Base-by-base conservation (phyloP, 2,797 vertebrate species). In the Falco biarmicus region DNA sequence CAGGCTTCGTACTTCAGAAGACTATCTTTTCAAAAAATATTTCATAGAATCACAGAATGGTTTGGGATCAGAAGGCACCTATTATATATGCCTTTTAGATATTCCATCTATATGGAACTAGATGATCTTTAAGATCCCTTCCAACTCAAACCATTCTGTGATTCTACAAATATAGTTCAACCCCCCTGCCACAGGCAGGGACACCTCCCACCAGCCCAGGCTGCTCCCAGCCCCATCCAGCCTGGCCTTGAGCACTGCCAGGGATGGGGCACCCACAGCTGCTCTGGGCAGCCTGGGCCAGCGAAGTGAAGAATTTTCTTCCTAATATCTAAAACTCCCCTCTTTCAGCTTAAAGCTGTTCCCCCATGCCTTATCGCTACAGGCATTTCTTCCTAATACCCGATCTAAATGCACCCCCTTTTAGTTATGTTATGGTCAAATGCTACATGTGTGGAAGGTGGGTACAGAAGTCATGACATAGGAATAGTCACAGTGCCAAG, bases 221-320 rank as follows among this genome's bases (percentile, higher is more conserved):
- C 0, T 1, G 6, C 15, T 45, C 59, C 10, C 37, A 66, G 31
- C 11, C 54, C 24, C 0, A 0, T 43, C 56, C 56, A 37, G 0
- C 11, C 12, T 9, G 28, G 1, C 24, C 16, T 45, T 15, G 29
- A 54, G 3, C 39, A 24, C 24, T 43, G 0, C 11, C 76, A 76
- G 32, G 80, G 50, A 69, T 3, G 11, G 7, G 20, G 3, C 64
- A 83, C 7, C 22, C 43, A 13, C 56, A 60, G 18, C 14, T 15
- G 4, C 54, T 37, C 34, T 32, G n/a, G 20, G 0, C 13, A 81
- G 0, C 13, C 51, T 47, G n/a, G 11, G 7, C 61, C 87, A 77
- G 51, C 0, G 0, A 63, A 32, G 3, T 41, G 15, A 43, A 39
- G 39, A 39, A 39, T 39, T 43, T 43, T 43, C 41, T 43, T 43